phyloP scores from a whole-genome alignment of 1,140 invertebrate species.

The Drosophila ercepeae region DNA sequence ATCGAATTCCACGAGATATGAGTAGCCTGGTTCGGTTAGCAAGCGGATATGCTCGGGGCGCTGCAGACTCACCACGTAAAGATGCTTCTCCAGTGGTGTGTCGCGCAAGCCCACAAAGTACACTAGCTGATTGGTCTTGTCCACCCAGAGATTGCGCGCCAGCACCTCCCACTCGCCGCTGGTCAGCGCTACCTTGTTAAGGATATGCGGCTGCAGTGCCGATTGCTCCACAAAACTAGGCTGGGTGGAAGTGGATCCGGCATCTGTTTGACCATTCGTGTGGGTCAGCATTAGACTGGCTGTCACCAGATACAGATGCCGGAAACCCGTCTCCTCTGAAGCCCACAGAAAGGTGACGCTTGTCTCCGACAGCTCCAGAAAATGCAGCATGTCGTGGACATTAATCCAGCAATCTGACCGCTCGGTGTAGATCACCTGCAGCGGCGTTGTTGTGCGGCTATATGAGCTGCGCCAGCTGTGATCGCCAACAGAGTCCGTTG shows the following conservation, averaged over 20 bases:
- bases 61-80: slow-evolving; percentile 91
- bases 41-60: slow-evolving; percentile 88
- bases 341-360: slow-evolving; percentile 94
- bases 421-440: slow-evolving; percentile 88
- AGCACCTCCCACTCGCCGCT: slow-evolving; percentile 93
- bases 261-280: slow-evolving; percentile 67
- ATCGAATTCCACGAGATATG: slow-evolving; percentile 92
- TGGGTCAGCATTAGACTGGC: slow-evolving; percentile 62
- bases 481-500: slow-evolving; percentile 84
- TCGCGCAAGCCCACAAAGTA: slow-evolving; percentile 93
- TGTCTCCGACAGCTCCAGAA: slow-evolving; percentile 86
- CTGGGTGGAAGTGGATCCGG: slow-evolving; percentile 29
- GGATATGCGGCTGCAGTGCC: slow-evolving; percentile 68
- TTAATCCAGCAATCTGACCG: slow-evolving; percentile 93
- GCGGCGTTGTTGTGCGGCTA: slow-evolving; percentile 71
- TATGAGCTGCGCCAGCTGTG: slow-evolving; percentile 82
- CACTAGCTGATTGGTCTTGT: slow-evolving; percentile 88
- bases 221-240: slow-evolving; percentile 69
- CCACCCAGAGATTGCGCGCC: slow-evolving; percentile 91
- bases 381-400: slow-evolving; percentile 94
- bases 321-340: slow-evolving; percentile 95
- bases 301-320: slow-evolving; percentile 93
- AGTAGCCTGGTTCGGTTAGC: slow-evolving; percentile 90
- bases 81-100: slow-evolving; percentile 92
- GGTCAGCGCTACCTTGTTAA: slow-evolving; percentile 87